Conservation (phyloP, 2,113 vertebrate genomes). For the Odobenus rosmarus region DNA sequence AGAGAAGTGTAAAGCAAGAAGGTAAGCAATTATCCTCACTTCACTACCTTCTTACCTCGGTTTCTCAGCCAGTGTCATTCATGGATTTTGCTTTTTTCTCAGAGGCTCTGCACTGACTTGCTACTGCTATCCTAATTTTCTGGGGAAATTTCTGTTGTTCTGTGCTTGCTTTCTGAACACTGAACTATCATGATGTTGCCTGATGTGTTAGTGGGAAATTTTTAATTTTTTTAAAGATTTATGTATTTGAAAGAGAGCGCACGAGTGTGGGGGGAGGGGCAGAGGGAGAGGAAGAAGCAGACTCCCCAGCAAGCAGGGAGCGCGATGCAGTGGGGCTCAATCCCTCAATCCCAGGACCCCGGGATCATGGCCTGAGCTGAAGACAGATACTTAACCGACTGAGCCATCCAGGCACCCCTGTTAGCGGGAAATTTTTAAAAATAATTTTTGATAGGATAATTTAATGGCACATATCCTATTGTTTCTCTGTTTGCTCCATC, state of each 20-base stretch:
- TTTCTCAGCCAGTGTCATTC: constrained; percentile 42
- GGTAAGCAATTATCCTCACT: background rate
- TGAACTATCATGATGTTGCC: background rate
- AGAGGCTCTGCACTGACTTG: background rate
- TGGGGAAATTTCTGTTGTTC: background rate
- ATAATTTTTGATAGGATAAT: constrained; percentile 34
- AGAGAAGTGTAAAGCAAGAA: constrained; percentile 22
- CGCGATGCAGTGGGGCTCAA: background rate
- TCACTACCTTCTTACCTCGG: background rate
- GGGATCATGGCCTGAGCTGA: background rate
- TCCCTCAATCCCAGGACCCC: background rate
- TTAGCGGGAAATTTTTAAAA: constrained; percentile 33
- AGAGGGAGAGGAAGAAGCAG: background rate
- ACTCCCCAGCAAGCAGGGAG: background rate
- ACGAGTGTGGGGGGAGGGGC: background rate
- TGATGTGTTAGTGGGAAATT: constrained; percentile 32
- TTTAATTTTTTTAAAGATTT: background rate
- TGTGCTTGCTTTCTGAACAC: constrained; percentile 41
- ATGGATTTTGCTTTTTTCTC: constrained; percentile 36
- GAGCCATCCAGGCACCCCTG: background rate
- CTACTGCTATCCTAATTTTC: constrained; percentile 48
- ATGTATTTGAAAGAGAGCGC: background rate
- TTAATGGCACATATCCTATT: background rate
- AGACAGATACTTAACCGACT: background rate
- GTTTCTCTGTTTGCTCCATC: background rate